Base-by-base conservation (phyloP, 2,113 vertebrate species). In the Phoxinus phoxinus region DNA sequence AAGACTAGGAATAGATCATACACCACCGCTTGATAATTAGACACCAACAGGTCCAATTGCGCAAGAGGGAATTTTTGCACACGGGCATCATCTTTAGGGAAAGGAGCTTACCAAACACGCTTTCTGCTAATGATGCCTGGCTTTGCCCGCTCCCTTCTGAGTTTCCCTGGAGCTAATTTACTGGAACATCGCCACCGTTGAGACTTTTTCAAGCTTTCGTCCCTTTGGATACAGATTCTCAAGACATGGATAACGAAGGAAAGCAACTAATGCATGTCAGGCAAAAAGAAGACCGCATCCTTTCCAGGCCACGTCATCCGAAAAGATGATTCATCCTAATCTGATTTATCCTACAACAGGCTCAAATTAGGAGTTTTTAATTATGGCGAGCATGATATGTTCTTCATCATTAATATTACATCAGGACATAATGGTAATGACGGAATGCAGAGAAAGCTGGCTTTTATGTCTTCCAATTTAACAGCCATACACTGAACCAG, bases 81-180 rank as follows among this genome's bases (percentile, higher is more conserved):
- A 85, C 65, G 51, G 30, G 75, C 82, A 41, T 63, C 84, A 76
- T 85, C 84, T 84, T 65, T 63, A 56, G 81, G 86, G 83, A 87
- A 65, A 32, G 10, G 75, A 75, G 35, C 78, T 83, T 85, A 87
- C 32, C 72, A 72, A 82, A 81, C 61, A 84, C 21, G 58, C 46
- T 77, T n/a, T 74, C 83, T 74, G 61, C 84, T 88, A 88, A 85
- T 85, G 83, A 89, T 74, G 85, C 79, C 84, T 72, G 32, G 69
- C 76, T 81, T 78, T 84, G 71, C 73, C n/a, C 41, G 58, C 75
- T 82, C 76, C 78, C 84, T 85, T 84, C 51, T 32, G 84, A 87
- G 86, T 56, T 65, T 74, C 44, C 84, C 86, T 76, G 61, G 76
- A 74, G 88, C 59, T 78, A 73, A 87, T 77, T 78, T 61, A 74